Base-by-base conservation (phyloP, 2,113 vertebrate genomes). In the Tupaia chinensis region DNA sequence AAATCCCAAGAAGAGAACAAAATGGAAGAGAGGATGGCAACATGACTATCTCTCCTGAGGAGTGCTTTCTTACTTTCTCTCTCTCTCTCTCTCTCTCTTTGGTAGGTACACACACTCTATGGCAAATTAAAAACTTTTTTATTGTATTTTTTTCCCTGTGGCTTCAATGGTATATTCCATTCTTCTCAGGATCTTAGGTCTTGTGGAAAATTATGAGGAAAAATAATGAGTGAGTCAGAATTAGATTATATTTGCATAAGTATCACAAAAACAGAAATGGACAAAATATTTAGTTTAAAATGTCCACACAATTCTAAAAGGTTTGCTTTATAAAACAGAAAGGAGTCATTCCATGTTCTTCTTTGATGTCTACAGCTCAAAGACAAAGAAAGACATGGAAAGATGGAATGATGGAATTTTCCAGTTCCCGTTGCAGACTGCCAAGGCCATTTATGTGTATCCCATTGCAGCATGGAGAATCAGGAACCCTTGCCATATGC, bases 241-340 rank as follows among this genome's bases (percentile, higher is more conserved):
- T 84, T 93, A 88, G 82, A 14, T 69, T 85, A 80, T 85, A 91
- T 89, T 95, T 92, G 13, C 60, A 93, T 92, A 93, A 54, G 53
- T 72, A 22, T 66, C 89, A 29, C 72, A 91, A 95, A 76, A 89
- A 20, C 11, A 78, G 20, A 70, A 78, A n/a, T 81, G 56, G 82
- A 15, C 25, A 89, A 95, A 95, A 86, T 86, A 92, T 76, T 96
- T 61, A 56, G 63, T 74, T 95, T 92, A 65, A 83, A 85, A 89
- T 7, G 19, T 77, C 15, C 3, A 69, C 60, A 89, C 13, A 34
- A 78, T 53, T 85, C 20, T 58, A 70, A 91, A 94, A 87, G 9
- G 66, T 17, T 87, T 34, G 9, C n/a, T 96, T 96, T 74, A 78
- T 14, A 82, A 91, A 80, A 10, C 11, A 73, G 23, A 12, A 79